Conservation (phyloP, 2,888 invertebrate species). For the Rhopalosiphum nymphaeae region DNA sequence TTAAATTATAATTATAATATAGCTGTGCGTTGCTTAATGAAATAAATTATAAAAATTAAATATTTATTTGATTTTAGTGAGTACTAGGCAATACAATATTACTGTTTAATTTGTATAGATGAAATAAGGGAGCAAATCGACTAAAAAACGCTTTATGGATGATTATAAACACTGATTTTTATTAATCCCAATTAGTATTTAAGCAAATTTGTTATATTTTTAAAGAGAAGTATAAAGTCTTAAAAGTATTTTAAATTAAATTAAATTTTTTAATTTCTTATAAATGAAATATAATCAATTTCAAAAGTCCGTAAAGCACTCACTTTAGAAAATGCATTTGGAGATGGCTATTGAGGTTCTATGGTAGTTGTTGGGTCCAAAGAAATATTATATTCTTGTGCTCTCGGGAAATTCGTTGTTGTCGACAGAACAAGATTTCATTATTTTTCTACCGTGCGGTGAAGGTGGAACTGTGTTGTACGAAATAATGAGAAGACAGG, state of each 20-base stretch:
- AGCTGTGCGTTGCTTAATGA: not conserved
- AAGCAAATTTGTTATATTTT: not conserved
- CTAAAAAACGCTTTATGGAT: not conserved
- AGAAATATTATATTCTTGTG: conserved; percentile 31
- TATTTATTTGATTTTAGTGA: not conserved
- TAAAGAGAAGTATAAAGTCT: not conserved
- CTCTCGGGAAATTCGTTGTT: conserved; percentile 48
- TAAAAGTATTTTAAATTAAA: not conserved
- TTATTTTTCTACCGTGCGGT: conserved; percentile 41
- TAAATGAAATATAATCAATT: conserved; percentile 31
- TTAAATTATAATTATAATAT: not conserved
- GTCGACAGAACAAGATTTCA: conserved; percentile 32
- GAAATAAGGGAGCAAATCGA: not conserved
- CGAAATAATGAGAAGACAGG: conserved; percentile 35
- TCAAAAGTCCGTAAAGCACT: not conserved
- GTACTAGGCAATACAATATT: not conserved
- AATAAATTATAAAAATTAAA: not conserved
- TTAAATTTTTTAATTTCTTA: not conserved
- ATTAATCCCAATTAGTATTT: not conserved
- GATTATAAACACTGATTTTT: not conserved
- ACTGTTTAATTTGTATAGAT: not conserved
- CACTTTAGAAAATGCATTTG: conserved; percentile 19
- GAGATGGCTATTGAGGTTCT: conserved; percentile 3
- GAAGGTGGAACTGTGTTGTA: conserved; percentile 21
- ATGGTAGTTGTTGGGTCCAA: conserved; percentile 11